Base-by-base conservation (phyloP, 2,797 vertebrate species). In the Chelon auratus region DNA sequence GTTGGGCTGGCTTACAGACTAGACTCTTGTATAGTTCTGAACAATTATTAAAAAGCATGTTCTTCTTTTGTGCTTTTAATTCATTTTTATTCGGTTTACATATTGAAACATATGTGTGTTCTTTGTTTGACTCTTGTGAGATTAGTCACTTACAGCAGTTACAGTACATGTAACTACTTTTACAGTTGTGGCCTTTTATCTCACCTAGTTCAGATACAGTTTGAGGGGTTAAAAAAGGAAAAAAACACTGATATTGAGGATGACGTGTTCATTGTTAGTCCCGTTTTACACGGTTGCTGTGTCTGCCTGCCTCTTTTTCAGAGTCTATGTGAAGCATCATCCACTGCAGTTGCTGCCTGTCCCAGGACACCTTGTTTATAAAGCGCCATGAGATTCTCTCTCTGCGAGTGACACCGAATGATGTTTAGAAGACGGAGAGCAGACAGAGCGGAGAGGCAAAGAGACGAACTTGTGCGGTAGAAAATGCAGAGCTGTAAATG, bases 321-420 rank as follows among this genome's bases (percentile, higher is more conserved):
- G 94, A 94, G 91, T 91, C 85, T 69, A 73, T 75, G 83, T 83
- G 87, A 90, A 72, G 64, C 82, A 40, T 77, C 65, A 50, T 77
- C 79, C 75, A 13, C 93, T 88, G 86, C 90, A 93, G 93, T 95
- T 22, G 95, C 43, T 45, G 43, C 43, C 94, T 92, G 94, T 95
- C 95, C 95, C 92, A 92, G 95, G 95, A 91, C 82, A 81, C 83
- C 87, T 75, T 95, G 94, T 94, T 95, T 94, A 94, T 93, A 45
- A 94, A 96, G 95, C 94, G 95, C 95, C 94, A 95, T 96, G 95
- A 96, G 96, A 95, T 45, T 45, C 17, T 95, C 93, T 94, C 95
- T 95, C 95, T 94, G 94, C 93, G 95, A 95, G 93, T 94, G 95
- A 94, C 94, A 95, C 94, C 93, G 93, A 87, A 83, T 74, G 90